A percentile compares a stretch with the other conserved stretches of the same genome.
phyloP scores from a whole-genome alignment of 2,113 vertebrate species.

The Callaeas wilsoni region DNA sequence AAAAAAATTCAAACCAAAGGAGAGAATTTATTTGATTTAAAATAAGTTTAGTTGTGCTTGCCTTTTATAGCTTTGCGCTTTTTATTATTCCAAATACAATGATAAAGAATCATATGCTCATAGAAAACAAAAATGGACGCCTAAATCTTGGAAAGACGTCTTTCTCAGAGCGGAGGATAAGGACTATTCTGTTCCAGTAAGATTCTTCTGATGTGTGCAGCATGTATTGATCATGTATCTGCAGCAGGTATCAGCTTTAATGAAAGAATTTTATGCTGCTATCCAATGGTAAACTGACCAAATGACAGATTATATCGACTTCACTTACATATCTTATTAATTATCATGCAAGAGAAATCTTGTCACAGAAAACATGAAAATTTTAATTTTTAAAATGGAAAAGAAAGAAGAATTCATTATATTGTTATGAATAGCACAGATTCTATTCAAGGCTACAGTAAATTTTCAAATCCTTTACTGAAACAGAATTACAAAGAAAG shows the following conservation, averaged over 20 bases:
- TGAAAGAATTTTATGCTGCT: not conserved
- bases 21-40: not conserved
- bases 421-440: not conserved
- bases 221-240: not conserved
- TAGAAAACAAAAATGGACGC: not conserved
- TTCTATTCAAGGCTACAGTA: not conserved
- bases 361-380: not conserved
- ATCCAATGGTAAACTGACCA: not conserved
- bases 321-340: not conserved
- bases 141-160: not conserved
- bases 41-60: not conserved
- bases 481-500: not conserved
- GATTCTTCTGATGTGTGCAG: not conserved
- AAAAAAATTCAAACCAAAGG: not conserved
- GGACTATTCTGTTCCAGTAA: not conserved
- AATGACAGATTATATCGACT: fast-evolving
- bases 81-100: not conserved
- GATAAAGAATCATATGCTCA: not conserved
- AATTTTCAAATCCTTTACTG: not conserved
- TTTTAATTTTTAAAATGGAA: not conserved
- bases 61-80: not conserved
- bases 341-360: not conserved
- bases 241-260: not conserved
- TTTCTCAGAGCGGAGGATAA: not conserved
- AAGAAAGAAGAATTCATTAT: not conserved